Conservation (phyloP, 2,888 invertebrate genomes). For the Hyles lineata region DNA sequence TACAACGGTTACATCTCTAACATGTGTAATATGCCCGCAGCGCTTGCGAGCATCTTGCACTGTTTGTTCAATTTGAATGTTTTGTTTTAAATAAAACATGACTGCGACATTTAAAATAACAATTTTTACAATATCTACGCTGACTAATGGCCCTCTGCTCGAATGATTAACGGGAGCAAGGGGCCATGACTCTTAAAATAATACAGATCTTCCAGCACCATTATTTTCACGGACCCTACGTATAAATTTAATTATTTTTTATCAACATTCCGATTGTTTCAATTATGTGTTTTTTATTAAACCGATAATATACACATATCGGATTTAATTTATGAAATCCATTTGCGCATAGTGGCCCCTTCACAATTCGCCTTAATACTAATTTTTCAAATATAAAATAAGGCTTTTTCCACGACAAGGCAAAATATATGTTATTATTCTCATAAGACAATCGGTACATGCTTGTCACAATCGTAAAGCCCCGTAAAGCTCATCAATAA, state of each 20-base stretch:
- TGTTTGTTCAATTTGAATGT: conserved; percentile 33
- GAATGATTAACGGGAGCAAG: conserved; percentile 49
- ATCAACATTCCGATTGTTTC: conserved; percentile 45
- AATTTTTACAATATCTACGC: conserved; percentile 57
- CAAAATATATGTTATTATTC: conserved; percentile 54
- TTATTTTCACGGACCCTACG: conserved; percentile 55
- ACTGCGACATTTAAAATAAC: conserved; percentile 56
- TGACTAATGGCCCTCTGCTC: conserved; percentile 59
- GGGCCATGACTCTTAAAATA: conserved; percentile 57
- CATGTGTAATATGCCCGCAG: conserved; percentile 25
- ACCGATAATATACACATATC: conserved; percentile 33
- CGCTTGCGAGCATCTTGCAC: conserved; percentile 26
- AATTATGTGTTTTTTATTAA: conserved; percentile 34
- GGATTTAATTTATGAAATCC: conserved; percentile 38
- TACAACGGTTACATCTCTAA: conserved; percentile 36
- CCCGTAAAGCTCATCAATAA: conserved; percentile 54
- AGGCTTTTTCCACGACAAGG: conserved; percentile 72
- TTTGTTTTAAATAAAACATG: conserved; percentile 48
- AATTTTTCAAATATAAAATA: conserved; percentile 65
- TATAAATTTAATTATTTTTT: conserved; percentile 50
- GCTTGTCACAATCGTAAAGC: conserved; percentile 47
- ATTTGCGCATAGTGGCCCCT: conserved; percentile 71
- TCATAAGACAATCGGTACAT: conserved; percentile 55
- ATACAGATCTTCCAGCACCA: conserved; percentile 83
- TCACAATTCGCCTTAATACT: conserved; percentile 68